A percentile compares a stretch with the other conserved stretches of the same genome.
Evolutionary conservation across 2,797 vertebrate genomes (phyloP).

Genomic region (Luscinia megarhynchos): DNA sequence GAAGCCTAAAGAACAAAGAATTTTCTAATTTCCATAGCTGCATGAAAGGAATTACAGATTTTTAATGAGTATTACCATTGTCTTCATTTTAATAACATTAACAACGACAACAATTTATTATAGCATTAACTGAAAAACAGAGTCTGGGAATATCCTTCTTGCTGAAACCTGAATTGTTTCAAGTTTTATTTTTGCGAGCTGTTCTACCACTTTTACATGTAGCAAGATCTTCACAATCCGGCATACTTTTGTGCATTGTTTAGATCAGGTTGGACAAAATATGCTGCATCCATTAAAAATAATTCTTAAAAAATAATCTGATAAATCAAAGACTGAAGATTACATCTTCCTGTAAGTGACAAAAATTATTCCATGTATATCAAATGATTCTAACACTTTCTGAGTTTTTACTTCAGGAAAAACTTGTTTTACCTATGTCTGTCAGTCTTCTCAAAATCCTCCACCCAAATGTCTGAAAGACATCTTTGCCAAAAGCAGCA

Average conservation of each 20-base stretch:
- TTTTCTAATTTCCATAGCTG: constrained; percentile 2
- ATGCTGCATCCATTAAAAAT: background rate
- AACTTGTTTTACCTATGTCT: background rate
- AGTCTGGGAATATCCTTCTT: constrained; percentile 7
- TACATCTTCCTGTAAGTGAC: background rate
- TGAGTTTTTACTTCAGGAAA: background rate
- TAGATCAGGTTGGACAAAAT: constrained; percentile 9
- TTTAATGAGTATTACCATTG: background rate
- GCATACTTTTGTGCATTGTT: constrained; percentile 21
- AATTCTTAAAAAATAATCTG: background rate
- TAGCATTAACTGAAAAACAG: constrained; percentile 18
- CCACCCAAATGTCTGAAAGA: background rate
- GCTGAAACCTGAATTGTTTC: constrained; percentile 28
- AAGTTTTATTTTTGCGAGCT: constrained; percentile 51
- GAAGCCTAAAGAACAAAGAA: background rate
- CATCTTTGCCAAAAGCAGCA: background rate
- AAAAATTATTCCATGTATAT: background rate
- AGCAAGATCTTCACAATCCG: background rate
- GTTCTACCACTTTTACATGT: background rate
- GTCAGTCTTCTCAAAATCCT: background rate
- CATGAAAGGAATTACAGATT: constrained; percentile 2
- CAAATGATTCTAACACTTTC: background rate
- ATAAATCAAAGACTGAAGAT: background rate
- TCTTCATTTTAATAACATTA: constrained; percentile 29
- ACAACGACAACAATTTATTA: constrained; percentile 22